Percentiles rank a stretch among this genome's conserved stretches.
These are phyloP conservation scores for Acrossocheilus wenchowensis DNA, from an alignment of 2,797 vertebrate genomes.

Conservation along the genomic window DNA sequence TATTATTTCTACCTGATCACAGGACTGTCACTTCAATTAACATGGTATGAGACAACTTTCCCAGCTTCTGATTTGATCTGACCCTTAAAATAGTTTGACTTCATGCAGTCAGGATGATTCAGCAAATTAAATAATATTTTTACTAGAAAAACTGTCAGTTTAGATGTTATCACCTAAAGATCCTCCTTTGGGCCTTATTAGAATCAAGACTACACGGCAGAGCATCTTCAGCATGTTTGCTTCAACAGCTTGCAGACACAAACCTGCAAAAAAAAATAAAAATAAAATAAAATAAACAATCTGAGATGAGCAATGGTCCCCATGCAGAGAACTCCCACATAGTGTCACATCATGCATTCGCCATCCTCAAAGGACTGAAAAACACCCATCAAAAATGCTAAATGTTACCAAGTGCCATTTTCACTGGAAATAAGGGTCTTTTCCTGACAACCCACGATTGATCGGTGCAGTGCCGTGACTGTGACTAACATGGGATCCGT, in stretches of 20 bases:
- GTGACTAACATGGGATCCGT: neutral
- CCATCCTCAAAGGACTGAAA: neutral
- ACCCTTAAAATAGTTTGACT: neutral
- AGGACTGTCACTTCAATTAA: neutral
- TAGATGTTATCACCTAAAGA: no score
- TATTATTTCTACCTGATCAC: neutral
- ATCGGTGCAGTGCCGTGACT: neutral
- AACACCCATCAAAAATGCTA: constrained; percentile 11
- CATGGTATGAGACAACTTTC: neutral
- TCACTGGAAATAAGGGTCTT: neutral
- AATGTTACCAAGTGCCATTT: neutral
- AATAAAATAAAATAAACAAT: neutral
- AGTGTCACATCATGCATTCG: neutral
- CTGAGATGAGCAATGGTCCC: constrained; percentile 7
- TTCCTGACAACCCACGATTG: neutral
- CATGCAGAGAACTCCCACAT: constrained; percentile 23
- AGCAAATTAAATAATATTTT: neutral
- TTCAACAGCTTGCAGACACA: neutral
- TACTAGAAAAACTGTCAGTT: neutral
- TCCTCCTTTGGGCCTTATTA: neutral
- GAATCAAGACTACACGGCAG: neutral
- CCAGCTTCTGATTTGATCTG: neutral
- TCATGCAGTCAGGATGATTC: no score
- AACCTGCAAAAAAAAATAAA: neutral
- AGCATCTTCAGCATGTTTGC: neutral